phyloP scores from a whole-genome alignment of 2,888 invertebrate species.

The Yponomeuta malinellus region DNA sequence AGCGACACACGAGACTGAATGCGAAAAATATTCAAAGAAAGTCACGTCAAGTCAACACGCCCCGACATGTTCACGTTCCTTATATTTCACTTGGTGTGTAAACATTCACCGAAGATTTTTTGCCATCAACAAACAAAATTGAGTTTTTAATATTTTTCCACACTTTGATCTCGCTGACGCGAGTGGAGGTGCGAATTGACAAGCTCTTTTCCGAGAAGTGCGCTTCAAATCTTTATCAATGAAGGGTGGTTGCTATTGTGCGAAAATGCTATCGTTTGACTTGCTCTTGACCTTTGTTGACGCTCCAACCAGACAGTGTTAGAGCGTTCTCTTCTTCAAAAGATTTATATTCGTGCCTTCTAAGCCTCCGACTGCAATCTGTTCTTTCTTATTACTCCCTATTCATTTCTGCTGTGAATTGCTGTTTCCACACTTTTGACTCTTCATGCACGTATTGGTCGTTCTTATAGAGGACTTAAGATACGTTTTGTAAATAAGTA shows the following conservation, averaged over 20 bases:
- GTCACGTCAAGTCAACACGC: slow-evolving; percentile 51
- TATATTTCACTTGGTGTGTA: slow-evolving; percentile 60
- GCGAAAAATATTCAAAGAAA: slow-evolving; percentile 40
- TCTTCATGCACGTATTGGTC: background rate
- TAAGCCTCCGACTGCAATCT: background rate
- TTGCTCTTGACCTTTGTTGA: no score
- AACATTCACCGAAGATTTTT: slow-evolving; percentile 55
- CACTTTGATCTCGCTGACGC: slow-evolving; percentile 7
- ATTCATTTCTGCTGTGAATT: background rate
- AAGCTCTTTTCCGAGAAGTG: no score
- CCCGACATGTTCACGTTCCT: slow-evolving; percentile 48
- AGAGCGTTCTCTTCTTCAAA: background rate
- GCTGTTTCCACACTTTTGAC: background rate
- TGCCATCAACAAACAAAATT: slow-evolving; percentile 51
- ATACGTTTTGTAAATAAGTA: no score
- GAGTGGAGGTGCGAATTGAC: background rate
- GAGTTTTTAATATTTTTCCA: slow-evolving; percentile 32
- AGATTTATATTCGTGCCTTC: background rate
- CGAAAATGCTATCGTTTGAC: no score
- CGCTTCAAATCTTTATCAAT: no score
- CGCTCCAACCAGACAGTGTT: background rate
- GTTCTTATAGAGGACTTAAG: background rate
- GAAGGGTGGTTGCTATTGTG: no score
- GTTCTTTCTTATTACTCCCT: background rate
- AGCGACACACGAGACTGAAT: slow-evolving; percentile 49